These are phyloP conservation scores for Abrostola triplasia DNA, from an alignment of 2,888 invertebrate species.

Conservation along the genomic window DNA sequence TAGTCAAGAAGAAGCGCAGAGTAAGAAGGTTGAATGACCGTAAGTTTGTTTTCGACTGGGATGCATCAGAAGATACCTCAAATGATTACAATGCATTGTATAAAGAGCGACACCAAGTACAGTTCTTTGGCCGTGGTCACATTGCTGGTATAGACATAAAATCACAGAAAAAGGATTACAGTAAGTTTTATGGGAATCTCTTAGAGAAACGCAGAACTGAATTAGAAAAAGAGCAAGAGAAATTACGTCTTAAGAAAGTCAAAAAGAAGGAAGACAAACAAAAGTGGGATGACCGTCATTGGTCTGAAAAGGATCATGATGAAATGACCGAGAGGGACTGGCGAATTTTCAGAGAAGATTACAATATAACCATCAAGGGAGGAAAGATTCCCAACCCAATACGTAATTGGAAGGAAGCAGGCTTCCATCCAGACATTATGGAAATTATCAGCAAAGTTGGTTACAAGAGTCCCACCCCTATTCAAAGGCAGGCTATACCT, in stretches of 20 bases:
- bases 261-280: slow-evolving; percentile 99
- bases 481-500: slow-evolving; percentile 99
- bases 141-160: slow-evolving; percentile 99
- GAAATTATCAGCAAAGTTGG: slow-evolving; percentile 98
- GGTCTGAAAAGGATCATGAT: slow-evolving; percentile 97
- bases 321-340: slow-evolving; percentile 99
- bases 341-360: slow-evolving; percentile 99
- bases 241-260: slow-evolving; percentile 96
- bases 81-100: slow-evolving; percentile 99
- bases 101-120: slow-evolving; percentile 98
- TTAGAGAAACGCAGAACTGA: slow-evolving; percentile 98
- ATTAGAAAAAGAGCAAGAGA: slow-evolving; percentile 98
- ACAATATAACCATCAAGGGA: slow-evolving; percentile 99
- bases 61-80: slow-evolving; percentile 99
- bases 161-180: slow-evolving; percentile 97
- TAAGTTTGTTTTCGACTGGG: slow-evolving; percentile 99
- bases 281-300: slow-evolving; percentile 99
- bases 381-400: slow-evolving; percentile 99
- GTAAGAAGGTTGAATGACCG: slow-evolving; percentile 98
- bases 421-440: slow-evolving; percentile 95
- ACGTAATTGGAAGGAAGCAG: slow-evolving; percentile 97
- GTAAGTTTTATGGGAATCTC: slow-evolving; percentile 98
- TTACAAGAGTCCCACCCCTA: slow-evolving; percentile 99
- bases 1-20: slow-evolving; percentile 96
- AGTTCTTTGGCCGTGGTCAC: slow-evolving; percentile 99